Conservation (phyloP, 2,113 vertebrate species). For the Perca schrenkii region DNA sequence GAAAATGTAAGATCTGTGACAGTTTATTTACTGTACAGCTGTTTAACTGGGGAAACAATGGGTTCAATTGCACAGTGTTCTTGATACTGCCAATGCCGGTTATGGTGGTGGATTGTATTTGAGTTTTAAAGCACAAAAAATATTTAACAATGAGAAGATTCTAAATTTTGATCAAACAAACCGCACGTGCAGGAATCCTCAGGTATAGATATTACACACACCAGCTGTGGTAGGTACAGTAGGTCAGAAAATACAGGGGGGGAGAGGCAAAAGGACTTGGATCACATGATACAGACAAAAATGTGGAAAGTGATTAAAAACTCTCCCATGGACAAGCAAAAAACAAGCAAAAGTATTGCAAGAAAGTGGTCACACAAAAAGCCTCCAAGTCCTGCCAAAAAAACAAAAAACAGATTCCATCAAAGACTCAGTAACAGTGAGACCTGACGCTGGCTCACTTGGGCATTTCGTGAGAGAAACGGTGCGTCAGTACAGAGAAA, state of each 20-base stretch:
- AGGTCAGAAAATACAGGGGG: background rate
- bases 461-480: background rate
- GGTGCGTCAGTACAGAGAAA: background rate
- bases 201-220: conserved; percentile 6
- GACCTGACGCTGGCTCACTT: background rate
- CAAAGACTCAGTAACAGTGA: background rate
- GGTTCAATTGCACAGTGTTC: conserved; percentile 16
- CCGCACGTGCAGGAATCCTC: conserved; percentile 50
- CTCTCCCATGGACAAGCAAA: conserved; percentile 12
- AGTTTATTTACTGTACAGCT: conserved; percentile 2
- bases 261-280: background rate
- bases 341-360: conserved; percentile 15
- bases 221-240: background rate
- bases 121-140: conserved; percentile 21
- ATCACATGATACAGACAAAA: background rate
- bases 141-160: background rate
- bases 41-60: conserved; percentile 14
- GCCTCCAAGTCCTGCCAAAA: background rate
- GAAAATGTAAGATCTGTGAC: background rate
- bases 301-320: background rate
- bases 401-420: conserved; percentile 26
- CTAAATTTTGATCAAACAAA: conserved; percentile 18
- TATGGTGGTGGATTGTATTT: background rate
- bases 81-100: conserved; percentile 4
- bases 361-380: conserved; percentile 32